Evolutionary conservation across 2,797 vertebrate species (phyloP), one percentile per base, ranked within the genome.

Genomic region (Scolopax bukidnonensis): DNA sequence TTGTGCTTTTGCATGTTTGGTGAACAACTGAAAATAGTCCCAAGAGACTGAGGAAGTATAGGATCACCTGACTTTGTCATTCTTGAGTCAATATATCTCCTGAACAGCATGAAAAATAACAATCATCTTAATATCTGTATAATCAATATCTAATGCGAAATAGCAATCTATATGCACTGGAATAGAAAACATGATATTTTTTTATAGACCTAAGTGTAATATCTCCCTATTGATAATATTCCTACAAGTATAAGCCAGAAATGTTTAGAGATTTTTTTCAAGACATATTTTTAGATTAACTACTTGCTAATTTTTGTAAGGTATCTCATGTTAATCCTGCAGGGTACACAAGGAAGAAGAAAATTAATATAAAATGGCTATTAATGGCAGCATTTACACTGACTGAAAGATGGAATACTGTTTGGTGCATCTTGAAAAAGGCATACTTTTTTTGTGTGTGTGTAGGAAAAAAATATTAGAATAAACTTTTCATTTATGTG

Each of bases 381-480:
- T 48, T 38, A 38, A 19, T 28, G 18, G 24, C 12, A 20, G 9
- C 9, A 86, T 43, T 78, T 48, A 47, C 12, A 43, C 4, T 23
- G 21, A 78, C 23, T 74, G 36, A 75, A 81, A 78, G 7, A 32
- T 12, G 21, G 16, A 81, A 77, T 32, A 30, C 0, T 41, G 54
- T 81, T 40, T 41, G 8, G 18, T 30, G 6, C 19, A 18, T 38
- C 10, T 77, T 51, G 27, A 61, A 87, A 67, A 82, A 63, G 30
- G 16, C 0, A 16, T 12, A 0, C 38, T 7, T n/a, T 76, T 28
- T 53, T 12, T 60, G 11, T 59, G 12, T 36, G 9, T n/a, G 14
- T 1, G 2, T 17, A 25, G 11, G 15, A 88, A n/a, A 87, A 87
- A 45, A 23, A 3, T 4, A 8, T 48, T 47, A 20, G 2, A 64